A percentile compares a stretch with the other conserved stretches of the same genome.
These are phyloP conservation scores for Procavia capensis DNA, from an alignment of 2,113 vertebrate genomes.

Conservation along the genomic window DNA sequence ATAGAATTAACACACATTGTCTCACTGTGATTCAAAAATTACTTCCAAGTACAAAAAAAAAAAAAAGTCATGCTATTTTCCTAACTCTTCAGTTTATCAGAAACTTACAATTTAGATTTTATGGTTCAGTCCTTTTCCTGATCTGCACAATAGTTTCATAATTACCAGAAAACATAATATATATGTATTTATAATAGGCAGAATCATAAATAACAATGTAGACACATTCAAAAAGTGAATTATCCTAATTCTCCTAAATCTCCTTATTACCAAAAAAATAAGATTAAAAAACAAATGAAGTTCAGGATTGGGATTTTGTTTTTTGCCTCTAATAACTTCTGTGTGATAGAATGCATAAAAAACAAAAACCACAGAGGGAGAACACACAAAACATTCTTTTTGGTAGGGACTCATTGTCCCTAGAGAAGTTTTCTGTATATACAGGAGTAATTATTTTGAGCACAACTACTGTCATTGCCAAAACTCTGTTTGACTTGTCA, in stretches of 20 bases:
- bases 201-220: conserved; percentile 73
- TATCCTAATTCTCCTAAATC: conserved; percentile 73
- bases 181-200: conserved; percentile 75
- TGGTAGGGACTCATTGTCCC: conserved; percentile 60
- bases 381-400: conserved; percentile 50
- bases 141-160: conserved; percentile 79
- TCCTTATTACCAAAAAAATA: background rate
- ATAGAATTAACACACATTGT: conserved; percentile 40
- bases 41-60: background rate
- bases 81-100: conserved; percentile 74
- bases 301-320: conserved; percentile 23
- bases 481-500: conserved; percentile 40
- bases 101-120: conserved; percentile 80
- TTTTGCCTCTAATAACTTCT: conserved; percentile 65
- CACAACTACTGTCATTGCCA: background rate
- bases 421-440: conserved; percentile 9
- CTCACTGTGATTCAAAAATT: conserved; percentile 42
- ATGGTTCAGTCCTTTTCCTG: conserved; percentile 80
- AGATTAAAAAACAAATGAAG: conserved; percentile 45
- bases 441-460: conserved; percentile 20
- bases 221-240: conserved; percentile 79
- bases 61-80: background rate
- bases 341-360: conserved; percentile 68
- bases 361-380: conserved; percentile 62
- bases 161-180: conserved; percentile 76